These are phyloP conservation scores for Cynocephalus volans DNA, from an alignment of 2,113 vertebrate species.

Conservation along the genomic window DNA sequence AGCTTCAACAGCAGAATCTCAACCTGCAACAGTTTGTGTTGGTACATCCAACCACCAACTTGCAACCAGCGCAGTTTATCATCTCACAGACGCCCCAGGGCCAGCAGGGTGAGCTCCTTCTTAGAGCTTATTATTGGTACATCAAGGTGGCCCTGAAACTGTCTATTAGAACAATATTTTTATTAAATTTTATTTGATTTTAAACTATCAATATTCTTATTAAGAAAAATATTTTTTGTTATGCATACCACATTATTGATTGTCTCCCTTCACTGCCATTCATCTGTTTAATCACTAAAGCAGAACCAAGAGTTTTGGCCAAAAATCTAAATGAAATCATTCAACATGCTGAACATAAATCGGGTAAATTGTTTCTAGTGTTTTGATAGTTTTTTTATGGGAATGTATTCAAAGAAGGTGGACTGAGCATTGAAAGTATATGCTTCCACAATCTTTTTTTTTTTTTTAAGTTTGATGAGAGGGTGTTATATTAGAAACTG, in stretches of 20 bases:
- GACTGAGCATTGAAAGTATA: background rate
- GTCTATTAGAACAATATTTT: background rate
- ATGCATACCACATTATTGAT: background rate
- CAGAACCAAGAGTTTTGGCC: background rate
- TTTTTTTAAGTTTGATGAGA: slow-evolving; percentile 22
- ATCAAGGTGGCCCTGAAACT: background rate
- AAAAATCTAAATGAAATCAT: slow-evolving; percentile 9
- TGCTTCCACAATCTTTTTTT: background rate
- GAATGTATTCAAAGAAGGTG: background rate
- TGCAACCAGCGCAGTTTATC: slow-evolving; percentile 98
- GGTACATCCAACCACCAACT: slow-evolving; percentile 96
- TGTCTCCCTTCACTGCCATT: background rate
- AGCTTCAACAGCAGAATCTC: slow-evolving; percentile 98
- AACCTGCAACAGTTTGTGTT: slow-evolving; percentile 98
- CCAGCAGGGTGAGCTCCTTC: slow-evolving; percentile 94
- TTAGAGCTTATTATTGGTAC: fast-evolving
- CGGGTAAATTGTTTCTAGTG: background rate
- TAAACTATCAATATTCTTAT: background rate
- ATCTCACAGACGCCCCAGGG: slow-evolving; percentile 98
- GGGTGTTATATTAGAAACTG: background rate
- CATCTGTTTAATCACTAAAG: background rate
- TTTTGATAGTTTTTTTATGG: slow-evolving; percentile 6
- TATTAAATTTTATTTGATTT: background rate
- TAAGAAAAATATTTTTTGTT: background rate
- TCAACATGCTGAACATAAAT: background rate